Base-by-base conservation (phyloP, 2,797 vertebrate species). In the Momotus momota region DNA sequence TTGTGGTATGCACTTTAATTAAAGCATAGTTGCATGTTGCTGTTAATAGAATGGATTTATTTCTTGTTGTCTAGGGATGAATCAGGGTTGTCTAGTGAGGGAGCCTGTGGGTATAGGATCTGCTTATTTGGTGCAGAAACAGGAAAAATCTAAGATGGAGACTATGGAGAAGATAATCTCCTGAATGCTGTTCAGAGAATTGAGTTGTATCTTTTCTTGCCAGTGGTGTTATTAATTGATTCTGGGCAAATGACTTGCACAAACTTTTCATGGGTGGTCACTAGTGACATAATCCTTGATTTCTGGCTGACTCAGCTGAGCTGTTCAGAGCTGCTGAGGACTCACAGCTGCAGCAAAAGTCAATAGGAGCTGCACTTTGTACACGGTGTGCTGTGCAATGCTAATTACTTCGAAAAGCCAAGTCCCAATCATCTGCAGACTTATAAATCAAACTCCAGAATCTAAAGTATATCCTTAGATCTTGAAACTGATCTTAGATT, bases 271-370 rank as follows among this genome's bases (percentile, higher is more conserved):
- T 74, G 82, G 92, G 93, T 95, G 94, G 93, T 93, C 94, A 83
- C 62, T 79, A 51, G 51, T 93, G 93, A 81, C 58, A 80, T 40
- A 49, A 65, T 88, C 38, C 69, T 35, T 0, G 0, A 40, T 51
- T 41, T 94, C 77, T 86, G 90, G 46, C 90, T 91, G 90, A 81
- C 70, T 94, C 85, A 90, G 72, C 65, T 58, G 92, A 81, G 90
- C 79, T 48, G 43, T 31, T 94, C 51, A 43, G 35, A 45, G 71
- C 65, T 71, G 65, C 9, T 94, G 91, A 95, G 94, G 82, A 79
- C 80, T 93, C 80, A 9, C 90, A 93, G 95, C 92, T 94, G 91
- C 88, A 86, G 88, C 81, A 90, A 7, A 94, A 96, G 72, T 82
- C 89, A 81, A 4, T 87, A 74, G 88, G 48, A 73, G 1, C 93